Evolutionary conservation across 2,888 invertebrate species (phyloP), one percentile per base, ranked within the genome.

Genomic region (Pocota personata): DNA sequence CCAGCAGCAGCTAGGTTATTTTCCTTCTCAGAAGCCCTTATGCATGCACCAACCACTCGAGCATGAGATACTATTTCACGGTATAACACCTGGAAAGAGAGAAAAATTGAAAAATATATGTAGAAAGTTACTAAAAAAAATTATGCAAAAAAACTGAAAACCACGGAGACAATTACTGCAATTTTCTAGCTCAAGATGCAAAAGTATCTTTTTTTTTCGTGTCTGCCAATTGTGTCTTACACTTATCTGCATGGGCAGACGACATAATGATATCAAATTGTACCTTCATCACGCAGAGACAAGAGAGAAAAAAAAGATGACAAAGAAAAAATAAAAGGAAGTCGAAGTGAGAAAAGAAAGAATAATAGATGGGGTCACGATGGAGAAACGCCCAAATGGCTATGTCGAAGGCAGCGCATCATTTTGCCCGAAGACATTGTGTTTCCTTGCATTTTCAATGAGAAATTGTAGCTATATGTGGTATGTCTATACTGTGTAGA

Each of bases 51-150:
- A 95, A 97, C 97, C 93, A 96, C 96, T 93, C 96, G 95, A 89
- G 96, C 96, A 94, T 97, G 97, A 93, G 97, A 97, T 95, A 97
- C 97, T 93, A 98, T 97, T 94, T 98, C 97, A 91, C 95, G 95
- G 94, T 98, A 97, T 92, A 98, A 95, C 94, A 96, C 96, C 98
- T 98, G 95, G 27, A 94, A 93, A 88, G 89, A 89, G 87, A 90
- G 88, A 87, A 79, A 73, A 87, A 40, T 40, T 40, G 48, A 58
- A 40, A 67, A 14, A 67, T 52, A 55, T 24, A 50, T 52, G 32
- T 69, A 78, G 58, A 80, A 79, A 82, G 75, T 67, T 24, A 52
- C 24, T 30, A 80, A 87, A 50, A 76, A 60, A 27, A 69, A 71
- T 19, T 43, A 46, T 10, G 10, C 32, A 32, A 58, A 32, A 40